Base-by-base conservation (phyloP, 1,140 invertebrate genomes). In the Heliconius congener region DNA sequence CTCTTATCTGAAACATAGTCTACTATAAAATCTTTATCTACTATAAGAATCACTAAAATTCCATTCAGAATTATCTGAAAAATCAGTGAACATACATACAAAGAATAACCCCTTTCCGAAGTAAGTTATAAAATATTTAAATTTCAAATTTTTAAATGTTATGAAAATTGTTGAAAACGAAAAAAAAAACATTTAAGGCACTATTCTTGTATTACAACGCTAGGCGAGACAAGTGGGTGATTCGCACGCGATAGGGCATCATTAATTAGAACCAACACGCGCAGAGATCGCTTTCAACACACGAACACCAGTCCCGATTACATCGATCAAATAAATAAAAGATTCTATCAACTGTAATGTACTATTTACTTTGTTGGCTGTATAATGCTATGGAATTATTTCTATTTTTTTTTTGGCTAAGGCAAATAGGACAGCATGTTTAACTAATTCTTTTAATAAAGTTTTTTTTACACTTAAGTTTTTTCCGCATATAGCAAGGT, bases 301-400 rank as follows among this genome's bases (percentile, higher is more conserved):
- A 72, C 71, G 71, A 72, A 72, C 71, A 72, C 71, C 37, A 72
- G 71, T 72, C 37, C 19, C 71, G 71, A 37, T 72, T 72, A 72
- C 71, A 72, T 72, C 71, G 71, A 72, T 72, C 37, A 72, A 72
- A 72, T 72, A 72, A 72, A 72, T 72, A 72, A 72, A 42, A 72
- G 30, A 72, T 72, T 66, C 60, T 66, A 66, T 66, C 60, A 72
- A 72, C n/a, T 72, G 71, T 72, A 42, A 37, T 72, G 71, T 39
- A 19, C 37, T 72, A 72, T 72, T 72, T 72, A n/a, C 37, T 42
- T 42, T 42, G 37, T 66, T 30, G 27, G n/a, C 57, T 60, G 57
- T 60, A 60, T 60, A n/a, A 23, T 23, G n/a, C 23, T 27, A 16
- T 16, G 4, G 18, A 72, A 39, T 71, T 37, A 9, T 4, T 60